Evolutionary conservation across 2,113 vertebrate genomes (phyloP).

Genomic region (Circaetus gallicus): DNA sequence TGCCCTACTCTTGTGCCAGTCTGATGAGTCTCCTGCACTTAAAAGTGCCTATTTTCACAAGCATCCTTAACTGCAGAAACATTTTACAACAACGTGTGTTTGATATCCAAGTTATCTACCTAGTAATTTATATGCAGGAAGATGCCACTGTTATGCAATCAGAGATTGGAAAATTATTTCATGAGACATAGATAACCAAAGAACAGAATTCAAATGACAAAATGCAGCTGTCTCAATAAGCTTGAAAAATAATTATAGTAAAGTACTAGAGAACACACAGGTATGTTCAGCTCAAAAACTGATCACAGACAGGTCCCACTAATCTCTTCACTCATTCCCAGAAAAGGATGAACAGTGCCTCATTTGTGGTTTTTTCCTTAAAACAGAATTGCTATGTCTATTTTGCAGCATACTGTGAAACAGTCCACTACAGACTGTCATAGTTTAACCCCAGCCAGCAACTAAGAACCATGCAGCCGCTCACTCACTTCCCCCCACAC

Average conservation of each 20-base stretch:
- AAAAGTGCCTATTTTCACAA: background rate
- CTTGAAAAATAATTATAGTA: background rate
- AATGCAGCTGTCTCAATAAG: background rate
- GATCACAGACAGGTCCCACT: background rate
- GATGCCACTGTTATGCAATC: background rate
- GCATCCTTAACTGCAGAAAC: background rate
- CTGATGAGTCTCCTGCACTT: background rate
- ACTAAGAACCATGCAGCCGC: too few species aligned
- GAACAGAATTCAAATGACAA: background rate
- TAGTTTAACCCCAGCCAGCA: too few species aligned
- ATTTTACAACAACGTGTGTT: background rate
- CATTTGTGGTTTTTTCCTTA: background rate
- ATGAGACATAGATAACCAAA: background rate
- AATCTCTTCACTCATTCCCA: background rate
- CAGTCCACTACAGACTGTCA: background rate
- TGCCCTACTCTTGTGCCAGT: too few species aligned
- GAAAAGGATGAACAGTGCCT: background rate
- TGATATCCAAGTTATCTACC: background rate
- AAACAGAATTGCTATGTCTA: background rate
- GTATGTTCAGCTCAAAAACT: background rate
- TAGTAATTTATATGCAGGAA: background rate
- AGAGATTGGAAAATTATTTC: background rate
- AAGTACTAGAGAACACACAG: background rate
- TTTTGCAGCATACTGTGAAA: background rate
- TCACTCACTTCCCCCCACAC: too few species aligned